Base-by-base conservation (phyloP, 2,113 vertebrate species). In the Isichthys henryi region DNA sequence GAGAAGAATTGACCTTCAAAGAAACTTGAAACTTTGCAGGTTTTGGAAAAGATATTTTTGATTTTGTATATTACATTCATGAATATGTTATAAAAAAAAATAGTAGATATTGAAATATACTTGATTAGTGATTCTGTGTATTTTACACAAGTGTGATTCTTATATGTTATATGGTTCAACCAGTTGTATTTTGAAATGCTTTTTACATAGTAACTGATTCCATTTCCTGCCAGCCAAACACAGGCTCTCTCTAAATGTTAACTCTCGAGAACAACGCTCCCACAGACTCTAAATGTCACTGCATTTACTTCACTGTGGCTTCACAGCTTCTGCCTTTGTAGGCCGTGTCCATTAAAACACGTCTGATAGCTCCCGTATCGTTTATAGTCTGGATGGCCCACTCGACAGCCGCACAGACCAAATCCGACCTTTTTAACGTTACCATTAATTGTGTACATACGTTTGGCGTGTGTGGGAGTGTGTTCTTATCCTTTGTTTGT, bases 101-200 rank as follows among this genome's bases (percentile, higher is more conserved):
- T 96, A 97, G 95, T 97, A 96, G 95, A 96, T 94, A 97, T 96
- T 96, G 93, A 96, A 95, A 95, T 96, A 96, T 97, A 95, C 97
- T 97, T 97, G 95, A 96, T 96, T 95, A 95, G 96, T 94, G 95
- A 96, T 97, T 96, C 96, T 96, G 21, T 97, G 95, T 98, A 96
- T 96, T 97, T 97, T 96, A 97, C 96, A 96, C 96, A 97, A 97
- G 97, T 97, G 97, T 98, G 97, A 98, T 96, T 97, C 93, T 91
- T 89, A 92, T 94, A 96, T 96, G 92, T 96, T 96, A 94, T 96
- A 96, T 96, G 95, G 96, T 96, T 97, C 96, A 96, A 96, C 95
- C 96, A 97, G 97, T 96, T 97, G 96, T 97, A 96, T 97, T 56
- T 80, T 96, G 96, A 96, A 96, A 93, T 95, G 93, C 95, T 96